Conservation (phyloP, 2,797 vertebrate species). For the Poecilia gillii region DNA sequence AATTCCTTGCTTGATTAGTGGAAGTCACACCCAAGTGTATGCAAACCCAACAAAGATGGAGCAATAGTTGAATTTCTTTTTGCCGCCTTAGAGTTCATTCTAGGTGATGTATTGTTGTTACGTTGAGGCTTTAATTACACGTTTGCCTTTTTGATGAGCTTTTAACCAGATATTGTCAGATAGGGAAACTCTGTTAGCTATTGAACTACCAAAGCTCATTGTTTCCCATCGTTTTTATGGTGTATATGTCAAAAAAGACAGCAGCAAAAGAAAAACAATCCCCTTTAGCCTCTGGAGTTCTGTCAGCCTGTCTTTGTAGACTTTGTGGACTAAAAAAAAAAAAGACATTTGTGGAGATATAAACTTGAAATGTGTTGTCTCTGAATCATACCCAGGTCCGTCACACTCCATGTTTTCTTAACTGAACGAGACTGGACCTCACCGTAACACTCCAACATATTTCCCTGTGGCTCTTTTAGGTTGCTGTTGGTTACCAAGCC, state of each 20-base stretch:
- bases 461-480: slow-evolving; percentile 32
- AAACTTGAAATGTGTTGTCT: slow-evolving; percentile 20
- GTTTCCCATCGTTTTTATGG: slow-evolving; percentile 27
- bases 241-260: slow-evolving; percentile 1
- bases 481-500: slow-evolving; percentile 52
- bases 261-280: background rate
- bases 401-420: slow-evolving; percentile 47
- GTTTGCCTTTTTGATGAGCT: slow-evolving; percentile 21
- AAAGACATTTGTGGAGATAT: slow-evolving; percentile 25
- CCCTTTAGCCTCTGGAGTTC: slow-evolving; percentile 12
- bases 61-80: background rate
- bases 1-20: background rate
- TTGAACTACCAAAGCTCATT: background rate
- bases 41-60: background rate
- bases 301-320: slow-evolving; percentile 5
- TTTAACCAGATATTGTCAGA: slow-evolving; percentile 10
- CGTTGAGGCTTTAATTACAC: background rate
- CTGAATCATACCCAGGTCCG: slow-evolving; percentile 16
- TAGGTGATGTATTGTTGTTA: slow-evolving; percentile 8
- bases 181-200: slow-evolving; percentile 6
- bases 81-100: background rate
- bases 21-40: background rate
- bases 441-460: slow-evolving; percentile 30
- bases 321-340: slow-evolving; percentile 11
- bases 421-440: slow-evolving; percentile 36